Evolutionary conservation across 2,888 invertebrate species (phyloP).

Genomic region (Perdita meconis): DNA sequence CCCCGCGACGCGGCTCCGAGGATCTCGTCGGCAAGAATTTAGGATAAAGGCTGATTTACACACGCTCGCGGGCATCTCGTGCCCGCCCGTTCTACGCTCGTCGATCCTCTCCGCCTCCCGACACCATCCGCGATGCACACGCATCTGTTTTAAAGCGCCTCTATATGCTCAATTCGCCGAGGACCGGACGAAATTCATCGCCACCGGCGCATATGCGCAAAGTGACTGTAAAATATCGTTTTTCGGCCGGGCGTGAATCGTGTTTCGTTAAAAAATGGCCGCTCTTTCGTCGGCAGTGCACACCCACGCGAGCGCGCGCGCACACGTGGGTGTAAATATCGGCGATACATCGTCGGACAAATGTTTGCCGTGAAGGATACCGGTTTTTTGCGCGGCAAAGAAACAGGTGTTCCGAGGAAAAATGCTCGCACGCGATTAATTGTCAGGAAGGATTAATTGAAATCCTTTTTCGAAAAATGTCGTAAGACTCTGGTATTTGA

Average conservation of each 20-base stretch:
- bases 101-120: conserved; percentile 24
- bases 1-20: conserved; percentile 28
- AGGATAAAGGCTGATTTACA: conserved; percentile 60
- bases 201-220: conserved; percentile 40
- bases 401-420: background rate
- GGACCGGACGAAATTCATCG: conserved; percentile 33
- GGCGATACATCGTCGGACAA: background rate
- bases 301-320: too few relatives aligned
- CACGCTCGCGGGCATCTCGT: conserved; percentile 9
- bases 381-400: conserved; percentile 1
- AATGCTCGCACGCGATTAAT: conserved; percentile 15
- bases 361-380: conserved; percentile 18
- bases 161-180: conserved; percentile 39
- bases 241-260: conserved; percentile 4
- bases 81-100: conserved; percentile 1
- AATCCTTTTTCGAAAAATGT: conserved; percentile 4
- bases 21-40: conserved; percentile 60
- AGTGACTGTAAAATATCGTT: conserved; percentile 45
- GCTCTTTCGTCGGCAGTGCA: background rate
- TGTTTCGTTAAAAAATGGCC: conserved; percentile 16
- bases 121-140: conserved; percentile 1
- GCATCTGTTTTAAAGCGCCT: conserved; percentile 34
- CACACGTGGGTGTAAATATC: conserved; percentile 14
- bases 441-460: background rate
- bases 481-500: background rate